Percentiles rank a stretch among this genome's conserved stretches.
Conservation (phyloP, 2,888 invertebrate genomes). For the Sclerodermus sp. region DNA sequence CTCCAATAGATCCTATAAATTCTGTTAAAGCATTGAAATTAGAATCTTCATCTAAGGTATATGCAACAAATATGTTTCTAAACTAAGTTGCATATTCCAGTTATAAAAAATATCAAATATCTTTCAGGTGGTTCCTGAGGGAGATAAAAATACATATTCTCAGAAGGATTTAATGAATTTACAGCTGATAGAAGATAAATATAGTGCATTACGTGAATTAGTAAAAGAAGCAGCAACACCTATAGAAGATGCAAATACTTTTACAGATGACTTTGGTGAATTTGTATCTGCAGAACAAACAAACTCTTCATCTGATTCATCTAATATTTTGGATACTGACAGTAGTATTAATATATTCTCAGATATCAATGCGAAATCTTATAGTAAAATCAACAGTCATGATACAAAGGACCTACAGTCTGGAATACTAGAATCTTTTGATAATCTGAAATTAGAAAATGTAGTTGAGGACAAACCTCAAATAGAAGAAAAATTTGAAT, state of each 20-base stretch:
- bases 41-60: too few species aligned
- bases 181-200: constrained; percentile 55
- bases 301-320: constrained; percentile 12
- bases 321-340: constrained; percentile 19
- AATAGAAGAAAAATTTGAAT: constrained; percentile 36
- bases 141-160: constrained; percentile 11
- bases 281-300: constrained; percentile 55
- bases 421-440: constrained; percentile 44
- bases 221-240: constrained; percentile 35
- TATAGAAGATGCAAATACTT: constrained; percentile 22
- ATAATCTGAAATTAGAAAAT: constrained; percentile 40
- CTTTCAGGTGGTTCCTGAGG: too few species aligned
- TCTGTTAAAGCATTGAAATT: background rate
- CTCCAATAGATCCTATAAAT: background rate
- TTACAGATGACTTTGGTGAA: constrained; percentile 58
- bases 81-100: too few species aligned
- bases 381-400: too few species aligned
- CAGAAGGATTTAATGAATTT: constrained; percentile 51
- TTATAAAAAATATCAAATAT: too few species aligned
- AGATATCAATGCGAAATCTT: constrained; percentile 41
- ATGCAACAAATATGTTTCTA: too few species aligned
- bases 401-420: constrained; percentile 35
- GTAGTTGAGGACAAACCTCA: constrained; percentile 22
- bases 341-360: constrained; percentile 39
- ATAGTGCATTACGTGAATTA: constrained; percentile 58